phyloP scores from a whole-genome alignment of 2,888 invertebrate species.

The Agriotes lineatus region DNA sequence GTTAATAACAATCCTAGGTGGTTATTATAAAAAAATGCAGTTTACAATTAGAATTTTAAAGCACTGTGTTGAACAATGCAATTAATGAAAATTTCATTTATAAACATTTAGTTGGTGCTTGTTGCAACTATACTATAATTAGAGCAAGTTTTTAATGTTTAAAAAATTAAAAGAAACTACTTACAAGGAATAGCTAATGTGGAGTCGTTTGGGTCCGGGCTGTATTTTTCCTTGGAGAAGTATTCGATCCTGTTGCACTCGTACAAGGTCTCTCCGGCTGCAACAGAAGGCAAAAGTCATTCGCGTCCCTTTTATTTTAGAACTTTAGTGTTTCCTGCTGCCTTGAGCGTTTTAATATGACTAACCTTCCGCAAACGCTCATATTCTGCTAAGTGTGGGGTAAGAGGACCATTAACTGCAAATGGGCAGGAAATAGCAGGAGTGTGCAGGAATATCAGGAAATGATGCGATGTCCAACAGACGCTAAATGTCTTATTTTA shows the following conservation, averaged over 20 bases:
- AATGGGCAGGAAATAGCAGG: slow-evolving; percentile 52
- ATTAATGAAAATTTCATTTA: too few species aligned
- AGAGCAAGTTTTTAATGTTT: background rate
- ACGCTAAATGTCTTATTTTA: slow-evolving; percentile 47
- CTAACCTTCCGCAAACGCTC: slow-evolving; percentile 16
- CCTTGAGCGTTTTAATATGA: slow-evolving; percentile 8
- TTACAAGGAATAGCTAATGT: slow-evolving; percentile 95
- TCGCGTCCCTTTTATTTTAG: background rate
- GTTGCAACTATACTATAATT: too few species aligned
- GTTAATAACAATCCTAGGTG: too few species aligned
- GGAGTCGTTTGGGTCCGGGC: slow-evolving; percentile 89
- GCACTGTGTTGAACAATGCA: too few species aligned
- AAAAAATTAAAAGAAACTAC: slow-evolving; percentile 62
- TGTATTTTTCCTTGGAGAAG: slow-evolving; percentile 88
- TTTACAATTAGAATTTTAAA: too few species aligned
- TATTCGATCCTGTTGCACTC: slow-evolving; percentile 88
- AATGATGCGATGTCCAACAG: slow-evolving; percentile 50
- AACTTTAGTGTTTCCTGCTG: background rate
- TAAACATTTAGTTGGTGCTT: too few species aligned
- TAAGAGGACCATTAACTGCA: slow-evolving; percentile 49
- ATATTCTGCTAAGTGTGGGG: slow-evolving; percentile 39
- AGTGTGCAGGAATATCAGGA: slow-evolving; percentile 49
- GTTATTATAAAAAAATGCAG: too few species aligned
- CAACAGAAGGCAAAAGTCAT: slow-evolving; percentile 38
- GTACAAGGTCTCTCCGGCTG: slow-evolving; percentile 80